A percentile compares a stretch with the other conserved stretches of the same genome.
Evolutionary conservation across 2,888 invertebrate species (phyloP).

Genomic region (Ethmia dodecea): DNA sequence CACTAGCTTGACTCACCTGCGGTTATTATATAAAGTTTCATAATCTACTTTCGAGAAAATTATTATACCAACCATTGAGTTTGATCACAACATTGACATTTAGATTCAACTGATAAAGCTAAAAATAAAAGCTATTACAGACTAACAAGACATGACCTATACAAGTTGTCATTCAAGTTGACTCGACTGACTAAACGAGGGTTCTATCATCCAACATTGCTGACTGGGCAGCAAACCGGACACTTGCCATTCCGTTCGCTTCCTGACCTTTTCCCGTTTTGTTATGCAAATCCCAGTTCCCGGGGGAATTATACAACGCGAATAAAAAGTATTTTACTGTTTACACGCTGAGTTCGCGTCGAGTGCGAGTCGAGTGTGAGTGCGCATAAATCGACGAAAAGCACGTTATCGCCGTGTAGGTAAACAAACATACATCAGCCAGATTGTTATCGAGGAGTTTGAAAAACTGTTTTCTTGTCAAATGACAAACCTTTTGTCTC

Average conservation of each 20-base stretch:
- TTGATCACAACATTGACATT: too few species aligned
- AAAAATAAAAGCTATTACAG: too few species aligned
- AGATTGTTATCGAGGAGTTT: too few species aligned
- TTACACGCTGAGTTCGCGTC: slow-evolving; percentile 68
- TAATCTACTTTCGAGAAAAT: too few species aligned
- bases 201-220: slow-evolving; percentile 43
- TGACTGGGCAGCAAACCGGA: slow-evolving; percentile 68
- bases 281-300: slow-evolving; percentile 70
- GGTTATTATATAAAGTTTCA: too few species aligned
- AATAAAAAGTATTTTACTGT: slow-evolving; percentile 74
- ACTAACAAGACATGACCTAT: too few species aligned
- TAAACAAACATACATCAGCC: neutral
- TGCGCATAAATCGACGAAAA: slow-evolving; percentile 61
- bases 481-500: too few species aligned
- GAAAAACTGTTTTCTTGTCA: too few species aligned
- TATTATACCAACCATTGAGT: too few species aligned
- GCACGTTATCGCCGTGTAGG: slow-evolving; percentile 13
- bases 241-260: slow-evolving; percentile 74
- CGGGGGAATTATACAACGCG: slow-evolving; percentile 67
- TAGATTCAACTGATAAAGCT: too few species aligned
- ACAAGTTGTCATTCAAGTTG: slow-evolving; percentile 26
- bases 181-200: slow-evolving; percentile 28
- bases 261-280: slow-evolving; percentile 75
- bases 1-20: too few species aligned
- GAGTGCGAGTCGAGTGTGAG: slow-evolving; percentile 60